Conservation (phyloP, 2,113 vertebrate genomes). For the Notothenia coriiceps region DNA sequence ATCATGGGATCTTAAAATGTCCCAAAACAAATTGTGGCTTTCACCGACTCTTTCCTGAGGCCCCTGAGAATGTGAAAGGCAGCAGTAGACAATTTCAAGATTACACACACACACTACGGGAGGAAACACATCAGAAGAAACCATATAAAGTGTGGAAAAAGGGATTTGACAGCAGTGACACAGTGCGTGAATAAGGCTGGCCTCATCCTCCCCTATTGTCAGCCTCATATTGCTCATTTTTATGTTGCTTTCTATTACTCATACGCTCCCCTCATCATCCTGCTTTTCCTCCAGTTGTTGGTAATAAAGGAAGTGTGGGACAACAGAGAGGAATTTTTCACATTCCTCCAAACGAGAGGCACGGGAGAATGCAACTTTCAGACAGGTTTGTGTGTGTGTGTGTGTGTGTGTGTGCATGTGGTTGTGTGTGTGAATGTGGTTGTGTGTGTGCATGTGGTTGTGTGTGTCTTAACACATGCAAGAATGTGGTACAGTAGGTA, state of each 20-base stretch:
- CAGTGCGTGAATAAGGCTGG: constrained; percentile 5
- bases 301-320: constrained; percentile 49
- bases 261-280: constrained; percentile 29
- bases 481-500: constrained; percentile 22
- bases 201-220: constrained; percentile 26
- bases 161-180: constrained; percentile 46
- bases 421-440: background rate
- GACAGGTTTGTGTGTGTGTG: background rate
- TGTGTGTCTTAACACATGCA: background rate
- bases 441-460: background rate
- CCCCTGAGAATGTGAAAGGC: constrained; percentile 12
- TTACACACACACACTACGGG: background rate
- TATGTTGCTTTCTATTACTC: constrained; percentile 54
- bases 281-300: constrained; percentile 30
- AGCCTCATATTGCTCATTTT: constrained; percentile 43
- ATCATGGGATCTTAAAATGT: constrained; percentile 6
- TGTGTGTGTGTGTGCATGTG: background rate
- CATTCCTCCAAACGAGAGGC: constrained; percentile 56
- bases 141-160: constrained; percentile 49
- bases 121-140: constrained; percentile 51
- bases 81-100: constrained; percentile 31
- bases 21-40: constrained; percentile 6
- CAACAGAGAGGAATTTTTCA: constrained; percentile 57
- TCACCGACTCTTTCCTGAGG: constrained; percentile 20
- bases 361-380: constrained; percentile 41